Base-by-base conservation (phyloP, 2,888 invertebrate genomes). In the Plagodis pulveraria region DNA sequence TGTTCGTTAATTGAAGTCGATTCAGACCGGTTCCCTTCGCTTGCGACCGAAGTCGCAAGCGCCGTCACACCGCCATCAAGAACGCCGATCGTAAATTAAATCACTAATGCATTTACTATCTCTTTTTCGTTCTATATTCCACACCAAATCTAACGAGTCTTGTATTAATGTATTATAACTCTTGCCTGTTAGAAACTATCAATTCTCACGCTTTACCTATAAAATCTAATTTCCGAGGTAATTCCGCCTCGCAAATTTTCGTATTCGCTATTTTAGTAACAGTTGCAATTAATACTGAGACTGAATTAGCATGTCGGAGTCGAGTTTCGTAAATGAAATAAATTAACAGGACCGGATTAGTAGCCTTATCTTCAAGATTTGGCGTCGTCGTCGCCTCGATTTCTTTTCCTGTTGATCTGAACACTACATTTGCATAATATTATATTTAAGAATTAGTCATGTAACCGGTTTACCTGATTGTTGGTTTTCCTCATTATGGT, bases 331-430 rank as follows among this genome's bases (percentile, higher is more conserved):
- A 63, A 67, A 72, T 65, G 50, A 65, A 55, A 63, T 56, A 50
- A 64, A 66, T 63, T 67, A 66, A 67, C 56, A 58, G 63, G 66
- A 69, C 63, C 52, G 65, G 70, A 58, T 69, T 72, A 71, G 60
- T 49, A n/a, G 41, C 44, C 41, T 42, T 61, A 62, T 62, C 36
- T 8, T 62, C 38, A 46, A 62, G 54, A 59, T 63, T 58, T 67
- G 63, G 60, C 63, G 64, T 74, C 22, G 22, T 22, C 4, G 22
- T 22, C 69, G 72, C 73, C 70, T 74, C 72, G 76, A 78, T 80
- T 77, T 78, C 74, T 77, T 81, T 83, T 82, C 83, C 83, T 83
- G 82, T 80, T 78, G 69, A 71, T 65, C 38, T 62, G 62, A 62
- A 62, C 60, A 66, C 56, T 70, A 67, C 55, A 75, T 74, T 74